Evolutionary conservation across 1,140 invertebrate species (phyloP), one percentile per base, ranked within the genome.

Genomic region (Oppia nitens): DNA sequence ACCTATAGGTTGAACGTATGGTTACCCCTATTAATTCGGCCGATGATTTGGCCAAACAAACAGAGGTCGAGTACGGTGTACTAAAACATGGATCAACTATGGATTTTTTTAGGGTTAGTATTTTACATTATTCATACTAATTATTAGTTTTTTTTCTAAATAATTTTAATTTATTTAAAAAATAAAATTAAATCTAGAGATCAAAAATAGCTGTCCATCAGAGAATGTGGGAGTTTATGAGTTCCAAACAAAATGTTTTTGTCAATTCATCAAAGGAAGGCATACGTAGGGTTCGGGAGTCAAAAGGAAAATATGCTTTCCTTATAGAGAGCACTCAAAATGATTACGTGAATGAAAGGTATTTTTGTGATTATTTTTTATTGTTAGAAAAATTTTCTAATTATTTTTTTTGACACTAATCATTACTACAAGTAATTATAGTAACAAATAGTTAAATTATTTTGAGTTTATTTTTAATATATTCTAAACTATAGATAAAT

Each of bases 311-410:
- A 72, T 96, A 92, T 72, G 92, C 92, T n/a, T 81, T 94, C 64
- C 75, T 96, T 2, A 81, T 95, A 54, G 92, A 96, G 74, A 92
- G 88, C 4, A 87, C 89, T 0, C 89, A 85, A 67, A 94, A 94
- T 69, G 91, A 96, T 68, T 96, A 93, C 71, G 83, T 83, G 49
- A 96, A 95, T 72, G 87, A 89, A 67, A 74, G 86, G 58, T 80
- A 87, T 66, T 92, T 90, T 0, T 97, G 94, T 72, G n/a, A n/a
- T n/a, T n/a, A n/a, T n/a, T n/a, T n/a, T n/a, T n/a, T n/a, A n/a
- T n/a, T n/a, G n/a, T n/a, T n/a, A n/a, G n/a, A n/a, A n/a, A n/a
- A n/a, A n/a, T n/a, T n/a, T n/a, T n/a, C n/a, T n/a, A n/a, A n/a
- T n/a, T n/a, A n/a, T n/a, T n/a, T n/a, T n/a, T n/a, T n/a, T n/a